Evolutionary conservation across 2,888 invertebrate genomes (phyloP).

Genomic region (Homarus gammarus): DNA sequence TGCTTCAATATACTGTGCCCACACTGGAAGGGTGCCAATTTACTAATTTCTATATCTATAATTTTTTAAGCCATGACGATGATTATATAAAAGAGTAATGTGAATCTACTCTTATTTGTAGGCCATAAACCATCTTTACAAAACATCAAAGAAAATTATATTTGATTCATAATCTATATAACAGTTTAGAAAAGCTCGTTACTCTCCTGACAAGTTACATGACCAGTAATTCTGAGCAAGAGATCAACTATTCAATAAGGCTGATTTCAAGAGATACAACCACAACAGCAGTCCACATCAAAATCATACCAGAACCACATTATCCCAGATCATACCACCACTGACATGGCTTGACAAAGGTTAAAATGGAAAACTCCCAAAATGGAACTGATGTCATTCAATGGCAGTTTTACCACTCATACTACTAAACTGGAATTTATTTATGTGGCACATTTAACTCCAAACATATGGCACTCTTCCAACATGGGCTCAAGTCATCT

Average conservation of each 20-base stretch:
- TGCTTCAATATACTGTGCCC: slow-evolving; percentile 67
- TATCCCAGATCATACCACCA: background rate
- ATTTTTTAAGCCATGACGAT: background rate
- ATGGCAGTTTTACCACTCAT: background rate
- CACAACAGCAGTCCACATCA: slow-evolving; percentile 22
- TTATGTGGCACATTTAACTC: slow-evolving; percentile 30
- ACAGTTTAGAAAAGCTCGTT: slow-evolving; percentile 38
- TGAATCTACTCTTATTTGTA: slow-evolving; percentile 32
- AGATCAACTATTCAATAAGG: slow-evolving; percentile 34
- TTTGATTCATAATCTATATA: slow-evolving; percentile 48
- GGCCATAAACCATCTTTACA: slow-evolving; percentile 36
- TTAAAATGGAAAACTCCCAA: background rate
- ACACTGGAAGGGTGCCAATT: slow-evolving; percentile 67
- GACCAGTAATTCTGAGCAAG: slow-evolving; percentile 42
- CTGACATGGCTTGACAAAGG: background rate
- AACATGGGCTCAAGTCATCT: slow-evolving; percentile 63
- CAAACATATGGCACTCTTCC: slow-evolving; percentile 60
- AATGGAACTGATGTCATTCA: background rate
- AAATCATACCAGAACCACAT: slow-evolving; percentile 7
- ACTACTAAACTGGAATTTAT: background rate
- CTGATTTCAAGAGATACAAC: slow-evolving; percentile 31
- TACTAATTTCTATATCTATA: background rate
- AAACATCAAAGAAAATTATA: slow-evolving; percentile 48
- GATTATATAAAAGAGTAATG: slow-evolving; percentile 30
- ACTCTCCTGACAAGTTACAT: slow-evolving; percentile 46